Conservation (phyloP, 64 coral and sea anemone species). For the Hydrozoanthus tunicans region DNA sequence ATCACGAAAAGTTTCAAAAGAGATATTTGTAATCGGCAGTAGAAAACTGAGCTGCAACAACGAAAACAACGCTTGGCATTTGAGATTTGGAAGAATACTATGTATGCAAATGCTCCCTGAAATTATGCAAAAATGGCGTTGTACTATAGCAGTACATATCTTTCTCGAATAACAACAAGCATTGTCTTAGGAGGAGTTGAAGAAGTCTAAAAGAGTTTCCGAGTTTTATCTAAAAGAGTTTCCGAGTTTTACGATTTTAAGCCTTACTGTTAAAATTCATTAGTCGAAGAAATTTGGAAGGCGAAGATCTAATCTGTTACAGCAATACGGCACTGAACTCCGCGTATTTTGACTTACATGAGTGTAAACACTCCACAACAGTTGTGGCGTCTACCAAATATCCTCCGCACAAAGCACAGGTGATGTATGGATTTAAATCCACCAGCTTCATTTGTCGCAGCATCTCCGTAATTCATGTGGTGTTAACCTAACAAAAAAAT, state of each 20-base stretch:
- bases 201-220: too few species aligned
- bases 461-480: neutral
- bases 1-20: too few species aligned
- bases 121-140: neutral
- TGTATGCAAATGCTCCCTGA: constrained; percentile 11
- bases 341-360: constrained; percentile 27
- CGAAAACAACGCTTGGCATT: neutral
- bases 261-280: too few species aligned
- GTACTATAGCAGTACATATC: neutral
- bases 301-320: too few species aligned
- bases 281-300: too few species aligned
- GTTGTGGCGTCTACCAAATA: constrained; percentile 48
- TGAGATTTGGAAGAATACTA: neutral
- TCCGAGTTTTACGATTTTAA: too few species aligned
- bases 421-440: constrained; percentile 11
- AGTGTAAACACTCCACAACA: constrained; percentile 47
- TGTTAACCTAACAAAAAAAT: neutral
- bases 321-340: too few species aligned
- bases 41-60: neutral
- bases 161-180: too few species aligned
- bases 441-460: constrained; percentile 29
- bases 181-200: too few species aligned
- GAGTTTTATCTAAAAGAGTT: too few species aligned
- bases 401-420: constrained; percentile 45
- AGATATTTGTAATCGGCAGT: neutral